Conservation (phyloP, 2,888 invertebrate species). For the Platerodrilus igneus region DNA sequence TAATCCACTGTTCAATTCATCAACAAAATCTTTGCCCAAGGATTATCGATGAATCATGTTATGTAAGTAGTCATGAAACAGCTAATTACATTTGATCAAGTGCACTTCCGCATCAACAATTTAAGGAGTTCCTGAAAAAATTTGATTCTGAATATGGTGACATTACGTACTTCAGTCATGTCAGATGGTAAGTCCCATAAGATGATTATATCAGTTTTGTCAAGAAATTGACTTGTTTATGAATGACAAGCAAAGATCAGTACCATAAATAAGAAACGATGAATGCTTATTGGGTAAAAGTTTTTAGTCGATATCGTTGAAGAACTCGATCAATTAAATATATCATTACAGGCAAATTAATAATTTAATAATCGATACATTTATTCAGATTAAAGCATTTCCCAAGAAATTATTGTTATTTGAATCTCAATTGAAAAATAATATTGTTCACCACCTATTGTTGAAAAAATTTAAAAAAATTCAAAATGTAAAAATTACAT, state of each 20-base stretch:
- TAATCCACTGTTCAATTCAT: slow-evolving; percentile 15
- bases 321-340: too few species aligned
- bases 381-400: too few species aligned
- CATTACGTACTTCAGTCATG: slow-evolving; percentile 18
- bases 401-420: slow-evolving; percentile 5
- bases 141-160: slow-evolving; percentile 18
- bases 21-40: slow-evolving; percentile 22
- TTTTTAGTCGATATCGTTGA: slow-evolving; percentile 23
- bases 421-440: slow-evolving; percentile 19
- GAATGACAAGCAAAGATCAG: slow-evolving; percentile 14
- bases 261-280: slow-evolving; percentile 19
- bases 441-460: slow-evolving; percentile 16
- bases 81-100: slow-evolving; percentile 23
- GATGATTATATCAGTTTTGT: slow-evolving; percentile 1
- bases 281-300: slow-evolving; percentile 18
- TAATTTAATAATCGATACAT: slow-evolving; percentile 18
- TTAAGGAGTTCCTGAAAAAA: slow-evolving; percentile 16
- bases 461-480: too few species aligned
- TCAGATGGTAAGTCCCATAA: slow-evolving; percentile 20
- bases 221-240: neutral
- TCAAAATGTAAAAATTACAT: too few species aligned
- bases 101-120: slow-evolving; percentile 24
- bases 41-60: slow-evolving; percentile 22
- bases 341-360: slow-evolving; percentile 16
- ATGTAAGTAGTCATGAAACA: slow-evolving; percentile 22